These are phyloP conservation scores for Rhabdophis nuchalis DNA, from an alignment of 2,797 vertebrate species.

Conservation along the genomic window DNA sequence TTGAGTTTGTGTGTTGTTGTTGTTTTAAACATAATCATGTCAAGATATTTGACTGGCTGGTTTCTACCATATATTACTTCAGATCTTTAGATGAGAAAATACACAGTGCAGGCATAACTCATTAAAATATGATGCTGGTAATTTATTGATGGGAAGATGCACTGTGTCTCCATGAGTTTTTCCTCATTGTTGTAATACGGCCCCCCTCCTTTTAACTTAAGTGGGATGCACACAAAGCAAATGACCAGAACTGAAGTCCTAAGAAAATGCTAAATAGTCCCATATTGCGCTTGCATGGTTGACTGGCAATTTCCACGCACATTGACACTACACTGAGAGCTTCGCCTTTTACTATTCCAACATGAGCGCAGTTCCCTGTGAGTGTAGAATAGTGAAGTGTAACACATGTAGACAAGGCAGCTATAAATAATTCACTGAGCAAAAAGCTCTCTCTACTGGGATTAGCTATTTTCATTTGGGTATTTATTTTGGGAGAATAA, in stretches of 20 bases:
- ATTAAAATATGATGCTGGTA: neutral
- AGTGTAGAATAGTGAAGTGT: neutral
- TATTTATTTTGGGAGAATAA: rapidly evolving
- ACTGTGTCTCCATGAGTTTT: neutral
- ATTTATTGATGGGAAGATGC: neutral
- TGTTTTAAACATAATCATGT: neutral
- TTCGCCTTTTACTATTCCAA: neutral
- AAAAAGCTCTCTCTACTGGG: conserved; percentile 9
- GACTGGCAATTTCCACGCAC: neutral
- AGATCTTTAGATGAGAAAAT: neutral
- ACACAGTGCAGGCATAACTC: neutral
- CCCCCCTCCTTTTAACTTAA: neutral
- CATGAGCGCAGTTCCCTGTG: neutral
- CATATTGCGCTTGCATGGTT: neutral
- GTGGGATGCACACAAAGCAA: neutral
- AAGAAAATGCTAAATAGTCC: neutral
- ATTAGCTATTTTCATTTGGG: neutral
- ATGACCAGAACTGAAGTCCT: neutral
- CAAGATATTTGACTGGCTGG: neutral
- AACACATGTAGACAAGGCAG: rapidly evolving
- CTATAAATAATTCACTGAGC: conserved; percentile 17
- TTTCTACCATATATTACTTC: neutral
- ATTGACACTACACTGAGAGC: neutral
- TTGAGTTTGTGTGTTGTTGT: neutral
- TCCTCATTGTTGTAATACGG: neutral